Evolutionary conservation across 2,113 vertebrate genomes (phyloP).

Genomic region (Oceanites oceanicus): DNA sequence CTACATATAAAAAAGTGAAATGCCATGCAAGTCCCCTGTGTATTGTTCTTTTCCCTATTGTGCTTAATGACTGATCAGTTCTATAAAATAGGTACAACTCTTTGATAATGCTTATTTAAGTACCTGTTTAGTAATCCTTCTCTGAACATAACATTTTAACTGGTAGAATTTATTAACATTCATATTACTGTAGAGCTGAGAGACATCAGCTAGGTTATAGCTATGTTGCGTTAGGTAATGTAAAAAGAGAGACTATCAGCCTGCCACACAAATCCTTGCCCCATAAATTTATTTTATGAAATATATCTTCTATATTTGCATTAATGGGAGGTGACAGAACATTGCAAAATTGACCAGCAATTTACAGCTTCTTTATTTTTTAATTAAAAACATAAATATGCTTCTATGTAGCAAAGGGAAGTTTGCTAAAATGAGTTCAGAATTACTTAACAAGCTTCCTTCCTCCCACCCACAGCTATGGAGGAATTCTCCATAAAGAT

Average conservation of each 20-base stretch:
- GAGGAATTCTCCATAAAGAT: neutral
- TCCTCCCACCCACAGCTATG: neutral
- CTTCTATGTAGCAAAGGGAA: neutral
- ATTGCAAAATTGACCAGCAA: slow-evolving; percentile 40
- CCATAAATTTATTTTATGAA: slow-evolving; percentile 12
- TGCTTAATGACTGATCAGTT: slow-evolving; percentile 37
- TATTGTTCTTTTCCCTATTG: slow-evolving; percentile 15
- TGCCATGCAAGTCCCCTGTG: neutral
- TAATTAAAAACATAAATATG: slow-evolving; percentile 65
- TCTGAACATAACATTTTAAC: slow-evolving; percentile 27
- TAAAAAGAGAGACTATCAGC: neutral
- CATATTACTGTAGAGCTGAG: neutral
- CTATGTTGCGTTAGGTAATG: neutral
- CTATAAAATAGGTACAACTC: slow-evolving; percentile 24
- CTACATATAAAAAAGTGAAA: neutral
- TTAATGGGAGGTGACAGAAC: slow-evolving; percentile 13
- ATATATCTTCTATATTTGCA: slow-evolving; percentile 24
- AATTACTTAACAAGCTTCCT: neutral
- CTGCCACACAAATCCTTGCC: neutral
- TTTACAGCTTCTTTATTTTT: slow-evolving; percentile 52
- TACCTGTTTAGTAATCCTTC: slow-evolving; percentile 46
- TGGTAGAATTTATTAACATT: slow-evolving; percentile 35
- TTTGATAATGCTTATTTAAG: slow-evolving; percentile 38
- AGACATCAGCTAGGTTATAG: neutral
- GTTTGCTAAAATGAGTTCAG: slow-evolving; percentile 5